Evolutionary conservation across 2,113 vertebrate genomes (phyloP).

Genomic region (Aythya baeri): DNA sequence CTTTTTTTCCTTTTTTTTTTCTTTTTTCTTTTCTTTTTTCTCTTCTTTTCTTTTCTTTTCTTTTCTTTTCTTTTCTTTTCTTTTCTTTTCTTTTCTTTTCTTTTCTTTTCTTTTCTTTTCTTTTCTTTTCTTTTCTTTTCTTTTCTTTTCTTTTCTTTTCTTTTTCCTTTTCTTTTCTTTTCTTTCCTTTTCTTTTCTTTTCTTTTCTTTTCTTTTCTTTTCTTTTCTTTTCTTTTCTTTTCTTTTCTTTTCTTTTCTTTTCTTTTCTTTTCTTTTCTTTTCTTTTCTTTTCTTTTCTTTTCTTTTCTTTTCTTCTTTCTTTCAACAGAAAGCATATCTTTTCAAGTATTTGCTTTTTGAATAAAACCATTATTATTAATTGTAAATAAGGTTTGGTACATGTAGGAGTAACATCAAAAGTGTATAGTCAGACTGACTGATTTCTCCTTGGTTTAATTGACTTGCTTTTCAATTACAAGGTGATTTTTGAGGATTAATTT

Average conservation of each 20-base stretch:
- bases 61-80: background rate
- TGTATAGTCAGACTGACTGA: background rate
- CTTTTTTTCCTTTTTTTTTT: background rate
- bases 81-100: background rate
- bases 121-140: background rate
- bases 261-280: background rate
- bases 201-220: background rate
- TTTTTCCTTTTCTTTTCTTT: background rate
- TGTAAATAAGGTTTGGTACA: background rate
- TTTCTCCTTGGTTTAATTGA: background rate
- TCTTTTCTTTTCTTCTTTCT: background rate
- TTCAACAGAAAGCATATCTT: background rate
- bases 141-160: background rate
- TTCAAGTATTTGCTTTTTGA: background rate
- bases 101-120: background rate
- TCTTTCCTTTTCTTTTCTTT: background rate
- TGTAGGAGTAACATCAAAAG: background rate
- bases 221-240: background rate
- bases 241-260: background rate
- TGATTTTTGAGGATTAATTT: background rate
- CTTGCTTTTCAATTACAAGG: background rate
- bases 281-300: background rate
- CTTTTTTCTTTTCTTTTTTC: background rate
- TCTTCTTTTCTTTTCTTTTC: background rate
- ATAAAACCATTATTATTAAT: background rate